Evolutionary conservation across 2,113 vertebrate species (phyloP).

Genomic region (Nerophis lumbriciformis): DNA sequence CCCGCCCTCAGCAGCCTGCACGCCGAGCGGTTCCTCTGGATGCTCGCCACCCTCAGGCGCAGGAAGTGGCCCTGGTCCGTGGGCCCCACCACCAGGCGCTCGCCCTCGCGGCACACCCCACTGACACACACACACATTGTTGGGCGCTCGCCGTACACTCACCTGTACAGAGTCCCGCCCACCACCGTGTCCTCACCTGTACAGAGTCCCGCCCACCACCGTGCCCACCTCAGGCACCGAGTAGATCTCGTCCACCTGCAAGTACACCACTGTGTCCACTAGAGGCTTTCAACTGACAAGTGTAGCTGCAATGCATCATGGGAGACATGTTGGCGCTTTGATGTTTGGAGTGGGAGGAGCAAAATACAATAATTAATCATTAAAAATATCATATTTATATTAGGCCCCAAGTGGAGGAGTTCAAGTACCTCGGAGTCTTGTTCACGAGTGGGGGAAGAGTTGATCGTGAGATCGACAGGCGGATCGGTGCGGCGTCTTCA

Average conservation of each 20-base stretch:
- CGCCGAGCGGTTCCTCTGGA: conserved; percentile 93
- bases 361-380: no score
- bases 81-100: conserved; percentile 90
- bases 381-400: no score
- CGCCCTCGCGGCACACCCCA: conserved; percentile 95
- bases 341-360: no score
- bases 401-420: no score
- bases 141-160: conserved; percentile 67
- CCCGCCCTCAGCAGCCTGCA: conserved; percentile 91
- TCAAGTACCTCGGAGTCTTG: no score
- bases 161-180: no score
- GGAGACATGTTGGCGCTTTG: no score
- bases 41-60: conserved; percentile 86
- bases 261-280: not conserved
- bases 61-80: conserved; percentile 87
- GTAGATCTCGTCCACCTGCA: conserved; percentile 97
- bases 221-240: conserved; percentile 96
- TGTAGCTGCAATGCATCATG: no score
- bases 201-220: conserved; percentile 94
- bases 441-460: no score
- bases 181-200: conserved; percentile 76
- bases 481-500: no score
- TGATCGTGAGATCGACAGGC: no score
- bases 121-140: conserved; percentile 54
- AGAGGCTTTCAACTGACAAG: conserved; percentile 3